phyloP scores from a whole-genome alignment of 2,797 vertebrate genomes.

The Telmatherina bonti region DNA sequence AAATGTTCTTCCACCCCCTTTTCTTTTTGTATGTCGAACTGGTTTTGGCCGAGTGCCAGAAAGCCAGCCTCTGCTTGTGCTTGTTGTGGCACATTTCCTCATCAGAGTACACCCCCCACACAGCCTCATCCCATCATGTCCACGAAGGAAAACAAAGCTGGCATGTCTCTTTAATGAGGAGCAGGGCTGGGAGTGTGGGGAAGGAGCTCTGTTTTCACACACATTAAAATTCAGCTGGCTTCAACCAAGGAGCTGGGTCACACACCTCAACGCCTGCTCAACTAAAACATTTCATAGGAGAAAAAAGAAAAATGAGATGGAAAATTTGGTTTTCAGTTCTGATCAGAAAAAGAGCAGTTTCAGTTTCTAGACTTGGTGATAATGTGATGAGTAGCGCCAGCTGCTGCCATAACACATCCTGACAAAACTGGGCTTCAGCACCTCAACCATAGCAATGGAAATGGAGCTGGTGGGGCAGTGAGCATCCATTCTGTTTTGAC shows the following conservation, averaged over 20 bases:
- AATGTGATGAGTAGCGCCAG: conserved; percentile 54
- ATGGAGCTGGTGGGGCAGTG: conserved; percentile 60
- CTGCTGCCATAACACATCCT: conserved; percentile 39
- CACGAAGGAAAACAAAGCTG: conserved; percentile 87
- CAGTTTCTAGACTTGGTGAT: conserved; percentile 38
- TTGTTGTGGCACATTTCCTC: conserved; percentile 86
- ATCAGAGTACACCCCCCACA: conserved; percentile 71
- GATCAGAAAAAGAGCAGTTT: conserved; percentile 22
- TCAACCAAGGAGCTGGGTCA: conserved; percentile 73
- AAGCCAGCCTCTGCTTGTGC: conserved; percentile 76
- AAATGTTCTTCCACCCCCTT: conserved; percentile 55
- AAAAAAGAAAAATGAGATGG: conserved; percentile 22
- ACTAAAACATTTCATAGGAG: conserved; percentile 46
- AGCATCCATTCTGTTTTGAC: conserved; percentile 56
- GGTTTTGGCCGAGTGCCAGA: conserved; percentile 76
- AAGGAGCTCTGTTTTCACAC: conserved; percentile 71
- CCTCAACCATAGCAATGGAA: conserved; percentile 63
- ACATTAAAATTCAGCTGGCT: conserved; percentile 77
- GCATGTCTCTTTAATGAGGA: conserved; percentile 87
- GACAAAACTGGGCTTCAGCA: conserved; percentile 38
- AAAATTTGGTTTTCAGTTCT: conserved; percentile 22
- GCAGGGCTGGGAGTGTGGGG: conserved; percentile 72
- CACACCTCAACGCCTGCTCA: conserved; percentile 63
- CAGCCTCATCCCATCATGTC: conserved; percentile 80
- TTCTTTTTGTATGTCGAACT: conserved; percentile 70